These are phyloP conservation scores for Silurus lanzhouensis DNA, from an alignment of 2,797 vertebrate species.

Conservation along the genomic window DNA sequence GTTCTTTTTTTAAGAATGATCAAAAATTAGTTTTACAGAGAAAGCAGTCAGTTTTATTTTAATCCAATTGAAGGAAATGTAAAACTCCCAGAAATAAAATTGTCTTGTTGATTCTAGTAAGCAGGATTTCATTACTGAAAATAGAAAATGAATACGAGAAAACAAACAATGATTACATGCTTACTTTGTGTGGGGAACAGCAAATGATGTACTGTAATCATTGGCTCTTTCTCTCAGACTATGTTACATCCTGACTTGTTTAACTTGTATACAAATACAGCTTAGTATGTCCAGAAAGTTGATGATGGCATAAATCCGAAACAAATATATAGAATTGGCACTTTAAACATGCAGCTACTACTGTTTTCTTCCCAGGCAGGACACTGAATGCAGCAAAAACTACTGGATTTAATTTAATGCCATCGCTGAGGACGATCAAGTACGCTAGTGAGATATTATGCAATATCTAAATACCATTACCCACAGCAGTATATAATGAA, in stretches of 20 bases:
- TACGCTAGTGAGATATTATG: conserved; percentile 69
- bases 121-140: neutral
- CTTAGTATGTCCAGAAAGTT: neutral
- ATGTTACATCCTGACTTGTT: neutral
- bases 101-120: neutral
- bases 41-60: neutral
- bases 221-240: neutral
- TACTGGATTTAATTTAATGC: neutral
- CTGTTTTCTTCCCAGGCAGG: neutral
- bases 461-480: conserved; percentile 73
- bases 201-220: neutral
- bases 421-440: neutral
- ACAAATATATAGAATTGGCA: neutral
- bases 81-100: neutral
- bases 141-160: neutral
- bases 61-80: neutral
- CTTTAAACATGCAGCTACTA: neutral
- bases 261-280: neutral
- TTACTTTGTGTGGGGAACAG: neutral
- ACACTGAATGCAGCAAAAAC: neutral
- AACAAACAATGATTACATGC: neutral
- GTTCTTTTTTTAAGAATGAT: neutral
- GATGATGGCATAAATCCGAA: neutral
- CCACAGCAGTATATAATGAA: conserved; percentile 58
- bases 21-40: neutral